A percentile compares a stretch with the other conserved stretches of the same genome.
These are phyloP conservation scores for Pterocles orientalis DNA, from an alignment of 2,113 vertebrate species.

Conservation along the genomic window DNA sequence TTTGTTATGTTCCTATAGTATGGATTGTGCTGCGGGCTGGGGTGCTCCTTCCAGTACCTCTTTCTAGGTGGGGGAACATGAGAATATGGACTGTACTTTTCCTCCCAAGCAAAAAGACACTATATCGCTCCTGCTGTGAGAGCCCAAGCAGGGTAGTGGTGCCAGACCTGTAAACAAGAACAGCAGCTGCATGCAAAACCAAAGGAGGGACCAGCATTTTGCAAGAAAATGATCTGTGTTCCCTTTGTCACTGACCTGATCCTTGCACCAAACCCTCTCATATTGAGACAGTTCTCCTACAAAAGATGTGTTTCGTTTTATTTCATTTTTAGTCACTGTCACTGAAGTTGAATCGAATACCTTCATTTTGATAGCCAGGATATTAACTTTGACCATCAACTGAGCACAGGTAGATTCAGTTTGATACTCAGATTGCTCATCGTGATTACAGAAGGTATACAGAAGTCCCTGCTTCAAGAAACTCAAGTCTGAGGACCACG, in stretches of 20 bases:
- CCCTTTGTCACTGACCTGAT: neutral
- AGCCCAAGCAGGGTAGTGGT: neutral
- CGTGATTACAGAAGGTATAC: neutral
- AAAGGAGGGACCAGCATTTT: neutral
- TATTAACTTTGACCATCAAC: neutral
- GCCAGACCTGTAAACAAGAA: neutral
- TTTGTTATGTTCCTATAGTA: neutral
- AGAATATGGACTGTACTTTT: neutral
- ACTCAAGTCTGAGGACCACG: neutral
- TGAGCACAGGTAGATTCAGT: neutral
- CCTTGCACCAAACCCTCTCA: neutral
- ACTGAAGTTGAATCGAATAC: neutral
- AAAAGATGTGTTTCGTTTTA: neutral
- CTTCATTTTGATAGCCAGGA: neutral
- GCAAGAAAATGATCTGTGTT: neutral
- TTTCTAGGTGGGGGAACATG: neutral
- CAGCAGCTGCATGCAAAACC: neutral
- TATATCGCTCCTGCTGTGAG: neutral
- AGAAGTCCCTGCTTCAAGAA: neutral
- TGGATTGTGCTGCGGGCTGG: neutral
- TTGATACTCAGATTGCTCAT: neutral
- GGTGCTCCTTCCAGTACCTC: neutral
- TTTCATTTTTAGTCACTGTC: neutral
- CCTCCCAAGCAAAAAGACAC: neutral
- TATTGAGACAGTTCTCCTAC: neutral